Evolutionary conservation across 2,113 vertebrate species (phyloP).

Genomic region (Pteruthius melanotis): DNA sequence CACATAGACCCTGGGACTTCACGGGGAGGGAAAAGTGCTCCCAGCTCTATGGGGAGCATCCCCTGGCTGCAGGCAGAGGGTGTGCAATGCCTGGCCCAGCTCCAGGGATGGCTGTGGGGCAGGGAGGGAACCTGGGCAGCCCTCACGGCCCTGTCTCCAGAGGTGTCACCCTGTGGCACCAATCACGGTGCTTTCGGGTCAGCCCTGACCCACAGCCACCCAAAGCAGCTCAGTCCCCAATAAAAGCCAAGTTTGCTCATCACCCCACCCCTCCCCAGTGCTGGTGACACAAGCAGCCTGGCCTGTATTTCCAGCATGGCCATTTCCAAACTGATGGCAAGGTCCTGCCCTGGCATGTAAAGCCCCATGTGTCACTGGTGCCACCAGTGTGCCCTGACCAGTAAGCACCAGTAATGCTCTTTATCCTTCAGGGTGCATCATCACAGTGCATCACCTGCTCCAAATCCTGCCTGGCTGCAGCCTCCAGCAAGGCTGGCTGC

Average conservation of each 20-base stretch:
- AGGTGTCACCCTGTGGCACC: background rate
- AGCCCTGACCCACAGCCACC: fast-evolving
- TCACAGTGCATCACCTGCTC: fast-evolving
- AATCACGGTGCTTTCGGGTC: background rate
- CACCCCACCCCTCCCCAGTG: background rate
- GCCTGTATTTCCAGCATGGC: background rate
- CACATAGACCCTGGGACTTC: background rate
- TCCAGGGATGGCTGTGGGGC: background rate
- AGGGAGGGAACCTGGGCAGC: background rate
- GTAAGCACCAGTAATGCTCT: fast-evolving
- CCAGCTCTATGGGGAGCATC: background rate
- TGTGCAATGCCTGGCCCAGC: background rate
- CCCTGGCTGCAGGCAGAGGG: fast-evolving
- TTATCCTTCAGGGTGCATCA: background rate
- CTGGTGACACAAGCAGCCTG: background rate
- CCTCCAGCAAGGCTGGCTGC: background rate
- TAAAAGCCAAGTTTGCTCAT: background rate
- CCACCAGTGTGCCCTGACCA: background rate
- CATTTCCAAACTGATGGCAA: background rate
- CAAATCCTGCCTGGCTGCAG: background rate
- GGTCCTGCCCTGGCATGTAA: background rate
- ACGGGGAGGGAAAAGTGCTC: background rate
- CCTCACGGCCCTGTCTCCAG: background rate
- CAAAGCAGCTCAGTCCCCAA: background rate
- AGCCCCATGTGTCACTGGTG: background rate